phyloP scores from a whole-genome alignment of 2,888 invertebrate species.

The Drepanosiphum platanoidis region DNA sequence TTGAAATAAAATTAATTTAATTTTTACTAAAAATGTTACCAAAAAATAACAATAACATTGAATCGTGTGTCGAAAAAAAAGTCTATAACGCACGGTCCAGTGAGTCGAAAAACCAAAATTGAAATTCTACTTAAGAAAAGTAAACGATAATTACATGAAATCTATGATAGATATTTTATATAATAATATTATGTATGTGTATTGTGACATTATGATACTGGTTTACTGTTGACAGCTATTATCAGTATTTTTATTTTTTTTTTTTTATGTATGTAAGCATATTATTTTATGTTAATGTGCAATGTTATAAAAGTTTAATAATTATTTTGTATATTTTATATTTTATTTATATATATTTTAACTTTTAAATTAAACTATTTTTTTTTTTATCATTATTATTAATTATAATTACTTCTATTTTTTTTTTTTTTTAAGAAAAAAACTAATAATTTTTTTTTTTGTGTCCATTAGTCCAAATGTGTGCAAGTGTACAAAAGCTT shows the following conservation, averaged over 20 bases:
- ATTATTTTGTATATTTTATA: slow-evolving; percentile 62
- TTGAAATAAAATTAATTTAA: not conserved
- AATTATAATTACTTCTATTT: slow-evolving; percentile 47
- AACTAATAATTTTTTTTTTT: slow-evolving; percentile 50
- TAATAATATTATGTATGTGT: slow-evolving; percentile 29
- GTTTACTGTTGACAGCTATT: slow-evolving; percentile 59
- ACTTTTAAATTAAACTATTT: slow-evolving; percentile 50
- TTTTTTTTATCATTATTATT: slow-evolving; percentile 51
- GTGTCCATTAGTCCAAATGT: slow-evolving; percentile 58
- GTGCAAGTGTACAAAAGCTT: slow-evolving; percentile 58
- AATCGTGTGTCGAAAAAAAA: not conserved
- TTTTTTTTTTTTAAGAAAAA: slow-evolving; percentile 25
- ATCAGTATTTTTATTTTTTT: slow-evolving; percentile 54
- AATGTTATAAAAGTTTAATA: slow-evolving; percentile 62
- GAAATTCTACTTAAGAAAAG: slow-evolving; percentile 58
- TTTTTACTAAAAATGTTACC: slow-evolving; percentile 54
- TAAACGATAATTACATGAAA: slow-evolving; percentile 40
- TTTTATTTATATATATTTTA: slow-evolving; percentile 62
- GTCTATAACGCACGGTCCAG: slow-evolving; percentile 22
- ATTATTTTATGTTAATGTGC: slow-evolving; percentile 62
- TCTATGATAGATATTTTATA: slow-evolving; percentile 42
- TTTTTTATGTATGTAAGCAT: slow-evolving; percentile 56
- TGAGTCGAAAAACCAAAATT: slow-evolving; percentile 56
- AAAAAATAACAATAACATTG: slow-evolving; percentile 6
- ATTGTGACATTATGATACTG: slow-evolving; percentile 54